These are phyloP conservation scores for Sepioteuthis lessoniana DNA, from an alignment of 2,888 invertebrate genomes.

Conservation along the genomic window DNA sequence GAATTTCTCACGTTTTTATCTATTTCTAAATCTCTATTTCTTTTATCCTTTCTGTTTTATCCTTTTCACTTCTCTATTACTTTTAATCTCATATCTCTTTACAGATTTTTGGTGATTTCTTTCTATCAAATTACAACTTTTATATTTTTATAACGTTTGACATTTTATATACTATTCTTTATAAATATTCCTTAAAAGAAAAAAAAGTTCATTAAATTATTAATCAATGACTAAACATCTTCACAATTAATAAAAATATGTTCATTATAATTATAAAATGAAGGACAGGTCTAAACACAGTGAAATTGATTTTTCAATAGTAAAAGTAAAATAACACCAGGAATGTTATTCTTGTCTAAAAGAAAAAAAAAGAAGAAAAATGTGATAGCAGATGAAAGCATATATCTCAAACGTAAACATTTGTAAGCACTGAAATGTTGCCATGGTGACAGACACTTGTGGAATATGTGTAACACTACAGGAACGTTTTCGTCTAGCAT, in stretches of 20 bases:
- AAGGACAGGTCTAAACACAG: not conserved
- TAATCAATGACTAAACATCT: not conserved
- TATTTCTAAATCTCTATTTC: too few species aligned
- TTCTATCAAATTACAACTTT: too few species aligned
- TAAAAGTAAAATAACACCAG: not conserved
- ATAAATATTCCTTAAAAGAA: too few species aligned
- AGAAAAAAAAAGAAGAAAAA: not conserved
- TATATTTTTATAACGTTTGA: too few species aligned
- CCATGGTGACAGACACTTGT: not conserved
- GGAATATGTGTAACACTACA: not conserved
- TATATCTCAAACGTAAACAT: not conserved
- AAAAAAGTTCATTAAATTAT: not conserved
- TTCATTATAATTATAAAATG: not conserved
- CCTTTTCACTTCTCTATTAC: too few species aligned
- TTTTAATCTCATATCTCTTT: too few species aligned
- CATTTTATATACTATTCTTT: too few species aligned
- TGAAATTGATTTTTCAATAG: not conserved
- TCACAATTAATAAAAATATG: not conserved
- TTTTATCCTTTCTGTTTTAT: too few species aligned
- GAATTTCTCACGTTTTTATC: too few species aligned
- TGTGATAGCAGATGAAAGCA: not conserved
- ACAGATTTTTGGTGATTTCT: too few species aligned
- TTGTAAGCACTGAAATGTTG: not conserved
- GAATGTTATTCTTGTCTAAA: not conserved
- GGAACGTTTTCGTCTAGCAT: too few species aligned